Conservation (phyloP, 2,113 vertebrate species). For the Cyphomyrus discorhynchus region DNA sequence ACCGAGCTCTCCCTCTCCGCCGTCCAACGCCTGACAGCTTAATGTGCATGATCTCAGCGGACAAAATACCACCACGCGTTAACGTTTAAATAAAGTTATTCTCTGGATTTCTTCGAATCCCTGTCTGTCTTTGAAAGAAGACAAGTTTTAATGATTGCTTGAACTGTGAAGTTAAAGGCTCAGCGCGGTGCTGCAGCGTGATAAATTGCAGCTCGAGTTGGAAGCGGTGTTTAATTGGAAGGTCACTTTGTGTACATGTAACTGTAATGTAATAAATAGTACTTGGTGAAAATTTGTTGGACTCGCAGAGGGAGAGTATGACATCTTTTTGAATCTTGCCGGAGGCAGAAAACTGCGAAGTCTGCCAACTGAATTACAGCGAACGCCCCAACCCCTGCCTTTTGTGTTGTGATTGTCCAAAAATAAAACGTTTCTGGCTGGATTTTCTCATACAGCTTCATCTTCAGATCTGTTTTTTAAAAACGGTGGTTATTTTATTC, state of each 20-base stretch:
- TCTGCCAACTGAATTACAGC: constrained; percentile 19
- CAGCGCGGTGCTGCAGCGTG: background rate
- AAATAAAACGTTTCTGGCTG: constrained; percentile 23
- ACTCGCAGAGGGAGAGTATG: constrained; percentile 6
- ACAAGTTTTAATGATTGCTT: background rate
- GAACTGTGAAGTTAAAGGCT: background rate
- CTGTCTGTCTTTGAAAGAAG: background rate
- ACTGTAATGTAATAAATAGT: constrained; percentile 16
- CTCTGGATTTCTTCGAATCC: background rate
- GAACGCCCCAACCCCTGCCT: constrained; percentile 8
- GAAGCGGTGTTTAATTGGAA: background rate
- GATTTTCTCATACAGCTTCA: constrained; percentile 14
- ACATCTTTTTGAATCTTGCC: constrained; percentile 12
- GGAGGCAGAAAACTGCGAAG: background rate
- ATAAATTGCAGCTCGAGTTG: background rate
- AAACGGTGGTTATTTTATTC: constrained; percentile 15
- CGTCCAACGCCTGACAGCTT: background rate
- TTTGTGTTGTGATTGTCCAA: constrained; percentile 25
- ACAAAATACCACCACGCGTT: background rate
- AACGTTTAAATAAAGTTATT: constrained; percentile 2
- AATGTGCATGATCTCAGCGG: background rate
- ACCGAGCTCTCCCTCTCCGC: background rate
- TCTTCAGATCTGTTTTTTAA: constrained; percentile 17
- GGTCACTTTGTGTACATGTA: constrained; percentile 13
- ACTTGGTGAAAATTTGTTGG: constrained; percentile 13